Percentiles rank a stretch among this genome's conserved stretches.
phyloP scores from a whole-genome alignment of 2,888 invertebrate genomes.

The Ochlodes sylvanus region DNA sequence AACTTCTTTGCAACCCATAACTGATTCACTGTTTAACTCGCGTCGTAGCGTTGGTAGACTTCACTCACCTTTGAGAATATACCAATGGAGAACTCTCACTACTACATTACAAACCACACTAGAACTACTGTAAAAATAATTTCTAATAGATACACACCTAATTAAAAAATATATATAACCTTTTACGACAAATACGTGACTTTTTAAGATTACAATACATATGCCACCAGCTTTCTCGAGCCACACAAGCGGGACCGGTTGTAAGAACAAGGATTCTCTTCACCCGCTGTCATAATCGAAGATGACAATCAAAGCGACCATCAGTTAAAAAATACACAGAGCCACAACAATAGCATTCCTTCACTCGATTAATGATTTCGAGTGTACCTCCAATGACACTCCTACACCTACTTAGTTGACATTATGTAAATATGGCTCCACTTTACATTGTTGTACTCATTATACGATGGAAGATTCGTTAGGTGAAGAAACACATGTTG shows the following conservation, averaged over 20 bases:
- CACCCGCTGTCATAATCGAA: constrained; percentile 59
- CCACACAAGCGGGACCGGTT: constrained; percentile 35
- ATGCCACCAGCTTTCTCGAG: constrained; percentile 26
- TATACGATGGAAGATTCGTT: constrained; percentile 82
- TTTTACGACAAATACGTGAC: neutral
- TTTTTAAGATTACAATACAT: neutral
- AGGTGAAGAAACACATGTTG: constrained; percentile 85
- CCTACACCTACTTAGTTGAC: constrained; percentile 84
- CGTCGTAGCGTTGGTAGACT: too few relatives aligned
- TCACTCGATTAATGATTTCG: constrained; percentile 79
- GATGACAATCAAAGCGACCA: constrained; percentile 54
- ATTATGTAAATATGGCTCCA: constrained; percentile 83
- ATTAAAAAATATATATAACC: neutral
- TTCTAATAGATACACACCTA: too few relatives aligned
- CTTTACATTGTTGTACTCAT: constrained; percentile 83
- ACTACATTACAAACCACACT: too few relatives aligned
- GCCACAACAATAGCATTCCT: constrained; percentile 79
- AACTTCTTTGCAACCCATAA: too few relatives aligned
- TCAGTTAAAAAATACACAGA: constrained; percentile 72
- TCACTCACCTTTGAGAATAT: too few relatives aligned
- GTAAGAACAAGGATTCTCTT: constrained; percentile 50
- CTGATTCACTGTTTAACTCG: too few relatives aligned
- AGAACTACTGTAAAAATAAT: too few relatives aligned
- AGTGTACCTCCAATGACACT: constrained; percentile 68
- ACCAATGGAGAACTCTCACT: too few relatives aligned